Percentiles rank a stretch among this genome's conserved stretches.
Evolutionary conservation across 2,113 vertebrate genomes (phyloP).

Genomic region (Pteropus alecto): DNA sequence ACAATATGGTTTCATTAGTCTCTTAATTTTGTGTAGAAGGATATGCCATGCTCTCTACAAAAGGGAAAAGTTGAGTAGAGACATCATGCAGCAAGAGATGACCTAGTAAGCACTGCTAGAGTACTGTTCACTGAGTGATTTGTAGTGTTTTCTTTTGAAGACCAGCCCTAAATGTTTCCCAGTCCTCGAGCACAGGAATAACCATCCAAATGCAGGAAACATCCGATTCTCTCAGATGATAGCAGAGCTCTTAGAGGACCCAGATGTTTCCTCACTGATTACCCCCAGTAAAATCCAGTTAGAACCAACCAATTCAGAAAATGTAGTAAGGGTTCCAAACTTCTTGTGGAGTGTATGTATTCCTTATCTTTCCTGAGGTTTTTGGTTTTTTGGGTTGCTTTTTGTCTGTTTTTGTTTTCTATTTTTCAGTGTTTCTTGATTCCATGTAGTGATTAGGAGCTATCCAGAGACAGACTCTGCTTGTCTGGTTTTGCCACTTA

Average conservation of each 20-base stretch:
- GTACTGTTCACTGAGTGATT: not conserved
- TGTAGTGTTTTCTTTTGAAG: slow-evolving; percentile 6
- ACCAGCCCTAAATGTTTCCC: slow-evolving; percentile 1
- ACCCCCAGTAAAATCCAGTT: not conserved
- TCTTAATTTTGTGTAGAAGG: not conserved
- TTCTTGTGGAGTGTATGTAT: not conserved
- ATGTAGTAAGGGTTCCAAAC: not conserved
- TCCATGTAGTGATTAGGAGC: not conserved
- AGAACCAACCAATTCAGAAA: slow-evolving; percentile 10
- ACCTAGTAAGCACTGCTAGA: not conserved
- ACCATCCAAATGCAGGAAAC: slow-evolving; percentile 45
- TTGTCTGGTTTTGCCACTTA: not conserved
- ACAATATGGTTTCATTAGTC: not conserved
- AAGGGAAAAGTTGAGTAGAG: not conserved
- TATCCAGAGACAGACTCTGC: not conserved
- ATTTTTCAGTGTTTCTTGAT: not conserved
- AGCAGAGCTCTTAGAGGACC: slow-evolving; percentile 7
- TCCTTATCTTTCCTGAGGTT: not conserved
- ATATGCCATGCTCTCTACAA: not conserved
- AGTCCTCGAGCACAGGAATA: not conserved
- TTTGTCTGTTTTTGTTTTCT: not conserved
- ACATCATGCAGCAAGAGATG: not conserved
- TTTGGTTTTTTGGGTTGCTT: not conserved
- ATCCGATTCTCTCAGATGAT: not conserved
- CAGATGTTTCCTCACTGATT: slow-evolving; percentile 59